Evolutionary conservation across 92 coral and sea anemone genomes (phyloP), one percentile per base, ranked within the genome.

Genomic region (Desmophyllum pertusum): DNA sequence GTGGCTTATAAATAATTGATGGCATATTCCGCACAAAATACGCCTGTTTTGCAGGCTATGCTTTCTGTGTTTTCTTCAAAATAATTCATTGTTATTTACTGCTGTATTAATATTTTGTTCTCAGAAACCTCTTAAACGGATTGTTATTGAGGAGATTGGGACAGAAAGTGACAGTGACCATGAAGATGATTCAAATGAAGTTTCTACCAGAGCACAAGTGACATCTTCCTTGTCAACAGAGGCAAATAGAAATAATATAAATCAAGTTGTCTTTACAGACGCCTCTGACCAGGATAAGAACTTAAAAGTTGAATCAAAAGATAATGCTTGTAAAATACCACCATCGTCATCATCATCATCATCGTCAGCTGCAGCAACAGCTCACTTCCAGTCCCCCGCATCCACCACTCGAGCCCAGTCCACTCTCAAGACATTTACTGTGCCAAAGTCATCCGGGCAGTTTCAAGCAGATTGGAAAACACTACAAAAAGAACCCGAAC

Each of bases 91-190:
- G 21, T 46, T 31, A 17, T 79, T 79, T 18, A 14, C 13, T 57
- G 17, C 40, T 68, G 13, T 23, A 15, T 74, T 33, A 10, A 9
- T 37, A 36, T 50, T 51, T 75, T 6, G 18, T 43, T 35, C 15
- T 10, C 79, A 95, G 98, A 92, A 91, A 83, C 98, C 97, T 36
- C 83, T 97, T 18, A 97, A 94, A 77, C 83, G 99, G 76, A 91
- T 94, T 33, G 88, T 84, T 5, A 97, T 97, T 35, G 98, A 97
- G 48, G 99, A 97, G 70, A 87, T 97, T 63, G 99, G 98, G 0
- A 53, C 90, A 42, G 93, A 88, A 10, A 89, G 94, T 53, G 89
- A 90, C 53, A 88, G 95, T 64, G 95, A 92, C 31, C 92, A 85
- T 13, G 99, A 94, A 17, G 84, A 86, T 19, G 77, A 68, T 17